Evolutionary conservation across 2,888 invertebrate genomes (phyloP), one percentile per base, ranked within the genome.

Genomic region (Zootermopsis nevadensis): DNA sequence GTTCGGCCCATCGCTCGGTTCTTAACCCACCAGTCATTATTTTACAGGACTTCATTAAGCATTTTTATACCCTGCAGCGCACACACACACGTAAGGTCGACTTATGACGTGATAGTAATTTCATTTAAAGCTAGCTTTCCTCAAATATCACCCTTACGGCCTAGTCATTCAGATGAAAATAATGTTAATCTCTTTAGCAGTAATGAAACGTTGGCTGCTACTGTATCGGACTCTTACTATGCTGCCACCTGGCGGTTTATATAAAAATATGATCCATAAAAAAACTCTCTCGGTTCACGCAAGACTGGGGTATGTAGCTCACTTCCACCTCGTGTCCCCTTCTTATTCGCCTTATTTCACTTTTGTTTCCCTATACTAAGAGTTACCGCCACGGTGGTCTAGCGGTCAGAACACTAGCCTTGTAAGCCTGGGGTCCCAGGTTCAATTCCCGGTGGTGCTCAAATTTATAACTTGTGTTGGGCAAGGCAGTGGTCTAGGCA

Each of bases 11-110:
- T 27, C 1, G 3, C 12, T 60, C 60, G n/a, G n/a, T n/a, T n/a
- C n/a, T n/a, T n/a, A n/a, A n/a, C n/a, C n/a, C 7, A 27, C 8
- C 7, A n/a, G 60, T 60, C 60, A 60, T 60, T 27, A 27, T 60
- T 60, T 60, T 60, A 27, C 4, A 60, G 60, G 4, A 8, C 60
- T 69, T 69, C 69, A 69, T 69, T 69, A 69, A 69, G 33, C 69
- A 69, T 69, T 69, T 69, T 33, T 30, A 12, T 12, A 8, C 33
- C 31, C 27, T 27, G 10, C 1, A 60, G 27, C 60, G 27, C 12
- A 27, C 7, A 60, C 27, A 60, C n/a, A 60, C n/a, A n/a, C n/a
- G 33, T 31, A 69, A 69, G 69, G 69, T 69, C 69, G 69, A 33
- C 31, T 60, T n/a, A n/a, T 60, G 27, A 60, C n/a, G 60, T 6